Percentiles rank a stretch among this genome's conserved stretches.
phyloP scores from a whole-genome alignment of 2,113 vertebrate genomes.

The Oceanodroma tethys region DNA sequence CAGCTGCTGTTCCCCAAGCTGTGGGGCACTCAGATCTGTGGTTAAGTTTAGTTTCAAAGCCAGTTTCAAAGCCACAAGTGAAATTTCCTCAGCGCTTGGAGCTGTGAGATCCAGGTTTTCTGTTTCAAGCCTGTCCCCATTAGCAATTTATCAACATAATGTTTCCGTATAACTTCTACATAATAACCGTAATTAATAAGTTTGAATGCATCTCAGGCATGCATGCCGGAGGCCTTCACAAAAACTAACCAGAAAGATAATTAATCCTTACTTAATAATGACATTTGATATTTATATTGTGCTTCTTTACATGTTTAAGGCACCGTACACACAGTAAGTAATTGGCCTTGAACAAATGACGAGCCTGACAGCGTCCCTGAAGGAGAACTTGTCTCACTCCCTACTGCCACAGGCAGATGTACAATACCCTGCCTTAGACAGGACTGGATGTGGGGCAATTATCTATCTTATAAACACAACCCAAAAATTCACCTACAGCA shows the following conservation, averaged over 20 bases:
- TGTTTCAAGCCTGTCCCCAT: neutral
- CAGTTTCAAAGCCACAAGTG: neutral
- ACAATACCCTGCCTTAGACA: neutral
- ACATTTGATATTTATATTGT: conserved; percentile 3
- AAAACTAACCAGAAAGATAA: conserved; percentile 13
- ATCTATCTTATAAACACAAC: neutral
- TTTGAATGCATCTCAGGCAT: neutral
- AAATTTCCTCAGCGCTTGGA: neutral
- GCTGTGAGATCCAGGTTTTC: neutral
- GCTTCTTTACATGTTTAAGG: neutral
- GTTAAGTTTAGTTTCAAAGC: neutral
- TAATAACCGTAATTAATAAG: conserved; percentile 24
- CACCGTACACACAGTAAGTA: neutral
- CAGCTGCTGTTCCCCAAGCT: neutral
- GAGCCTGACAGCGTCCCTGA: neutral
- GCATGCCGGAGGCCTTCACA: neutral
- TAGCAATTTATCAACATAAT: neutral
- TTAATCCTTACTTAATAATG: conserved; percentile 30
- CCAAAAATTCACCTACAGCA: neutral
- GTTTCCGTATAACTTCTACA: neutral
- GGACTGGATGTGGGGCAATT: neutral
- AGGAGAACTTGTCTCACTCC: neutral
- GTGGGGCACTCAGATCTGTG: neutral
- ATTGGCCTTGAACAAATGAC: neutral
- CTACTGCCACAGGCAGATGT: neutral